These are phyloP conservation scores for Elaphurus davidianus DNA, from an alignment of 2,113 vertebrate species.

Conservation along the genomic window DNA sequence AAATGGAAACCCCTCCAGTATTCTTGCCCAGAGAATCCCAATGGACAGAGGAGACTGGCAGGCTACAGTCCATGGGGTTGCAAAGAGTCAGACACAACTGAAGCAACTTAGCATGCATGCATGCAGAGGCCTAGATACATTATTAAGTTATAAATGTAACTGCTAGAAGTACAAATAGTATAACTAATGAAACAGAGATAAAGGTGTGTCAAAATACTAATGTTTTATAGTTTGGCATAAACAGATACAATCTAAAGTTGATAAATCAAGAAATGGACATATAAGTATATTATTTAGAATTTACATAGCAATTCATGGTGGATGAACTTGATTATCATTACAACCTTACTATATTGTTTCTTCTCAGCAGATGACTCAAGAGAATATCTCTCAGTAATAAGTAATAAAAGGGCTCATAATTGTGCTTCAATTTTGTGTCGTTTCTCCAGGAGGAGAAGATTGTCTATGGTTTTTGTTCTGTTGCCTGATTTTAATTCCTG, in stretches of 20 bases:
- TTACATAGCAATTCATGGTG: neutral
- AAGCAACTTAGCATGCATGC: neutral
- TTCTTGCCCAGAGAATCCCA: neutral
- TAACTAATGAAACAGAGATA: conserved; percentile 32
- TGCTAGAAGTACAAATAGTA: neutral
- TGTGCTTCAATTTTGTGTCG: conserved; percentile 61
- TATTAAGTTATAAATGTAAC: conserved; percentile 29
- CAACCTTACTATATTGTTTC: neutral
- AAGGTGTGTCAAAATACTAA: neutral
- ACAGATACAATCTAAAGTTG: conserved; percentile 1
- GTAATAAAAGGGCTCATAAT: conserved; percentile 42
- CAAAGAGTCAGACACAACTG: neutral
- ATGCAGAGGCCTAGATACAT: neutral
- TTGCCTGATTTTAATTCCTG: conserved; percentile 69
- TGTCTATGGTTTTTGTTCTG: conserved; percentile 64
- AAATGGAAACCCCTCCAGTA: neutral
- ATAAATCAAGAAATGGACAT: neutral
- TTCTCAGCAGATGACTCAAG: conserved; percentile 26
- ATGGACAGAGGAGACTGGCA: neutral
- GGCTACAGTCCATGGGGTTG: neutral
- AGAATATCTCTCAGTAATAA: conserved; percentile 63
- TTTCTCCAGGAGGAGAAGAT: conserved; percentile 38
- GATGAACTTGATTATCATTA: conserved; percentile 64
- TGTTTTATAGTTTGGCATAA: conserved; percentile 9
- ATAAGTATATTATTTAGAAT: neutral